Conservation (phyloP, 2,888 invertebrate genomes). For the Drosophila borealis region DNA sequence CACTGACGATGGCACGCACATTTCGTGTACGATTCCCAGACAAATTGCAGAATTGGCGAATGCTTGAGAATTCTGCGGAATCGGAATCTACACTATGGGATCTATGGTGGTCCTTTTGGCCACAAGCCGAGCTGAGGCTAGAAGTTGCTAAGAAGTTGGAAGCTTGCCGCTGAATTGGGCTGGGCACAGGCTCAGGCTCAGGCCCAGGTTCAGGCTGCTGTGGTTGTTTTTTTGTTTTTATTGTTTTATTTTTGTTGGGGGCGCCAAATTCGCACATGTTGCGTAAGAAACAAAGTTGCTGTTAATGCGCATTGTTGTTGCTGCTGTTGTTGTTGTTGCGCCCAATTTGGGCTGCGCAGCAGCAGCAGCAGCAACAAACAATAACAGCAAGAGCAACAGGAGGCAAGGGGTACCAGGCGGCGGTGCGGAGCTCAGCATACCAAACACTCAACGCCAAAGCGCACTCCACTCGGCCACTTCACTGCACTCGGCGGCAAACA, state of each 20-base stretch:
- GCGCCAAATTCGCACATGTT: constrained; percentile 53
- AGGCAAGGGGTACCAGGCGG: background rate
- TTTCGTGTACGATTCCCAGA: constrained; percentile 78
- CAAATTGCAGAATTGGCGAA: constrained; percentile 79
- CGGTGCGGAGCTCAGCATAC: constrained; percentile 58
- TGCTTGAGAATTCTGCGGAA: constrained; percentile 75
- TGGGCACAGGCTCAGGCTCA: background rate
- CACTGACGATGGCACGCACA: constrained; percentile 72
- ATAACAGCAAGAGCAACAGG: constrained; percentile 33
- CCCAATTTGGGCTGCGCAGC: constrained; percentile 48
- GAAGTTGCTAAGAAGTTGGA: constrained; percentile 3
- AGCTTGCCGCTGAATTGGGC: constrained; percentile 6
- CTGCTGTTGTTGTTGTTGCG: constrained; percentile 17
- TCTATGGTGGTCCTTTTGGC: constrained; percentile 66
- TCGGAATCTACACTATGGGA: constrained; percentile 62
- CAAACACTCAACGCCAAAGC: constrained; percentile 79
- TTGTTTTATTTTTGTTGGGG: constrained; percentile 22
- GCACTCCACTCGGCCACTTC: constrained; percentile 71
- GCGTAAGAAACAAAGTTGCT: constrained; percentile 48
- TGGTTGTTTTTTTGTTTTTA: constrained; percentile 3
- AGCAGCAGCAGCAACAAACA: constrained; percentile 44
- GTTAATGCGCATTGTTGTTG: constrained; percentile 26
- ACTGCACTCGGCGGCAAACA: constrained; percentile 66
- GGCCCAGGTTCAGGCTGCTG: background rate
- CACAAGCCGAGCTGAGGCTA: constrained; percentile 11